Evolutionary conservation across 1,140 invertebrate species (phyloP).

Genomic region (Luehdorfia chinensis): DNA sequence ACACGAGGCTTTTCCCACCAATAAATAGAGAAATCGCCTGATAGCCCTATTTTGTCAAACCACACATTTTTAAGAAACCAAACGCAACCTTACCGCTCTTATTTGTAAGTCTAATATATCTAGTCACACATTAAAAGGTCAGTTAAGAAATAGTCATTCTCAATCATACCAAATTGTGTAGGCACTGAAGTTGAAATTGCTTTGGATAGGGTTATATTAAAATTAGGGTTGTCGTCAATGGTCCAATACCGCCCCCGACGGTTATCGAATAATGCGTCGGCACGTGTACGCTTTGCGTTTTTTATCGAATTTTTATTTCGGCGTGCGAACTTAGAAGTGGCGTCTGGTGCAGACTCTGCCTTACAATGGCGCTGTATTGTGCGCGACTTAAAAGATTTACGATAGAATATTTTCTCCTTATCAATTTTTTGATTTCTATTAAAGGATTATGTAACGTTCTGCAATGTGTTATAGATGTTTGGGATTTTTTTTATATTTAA

Average conservation of each 20-base stretch:
- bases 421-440: slow-evolving; percentile 9
- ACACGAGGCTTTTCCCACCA: slow-evolving; percentile 74
- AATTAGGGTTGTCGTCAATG: slow-evolving; percentile 63
- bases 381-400: slow-evolving; percentile 25
- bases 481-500: too few relatives aligned
- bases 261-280: slow-evolving; percentile 71
- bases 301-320: slow-evolving; percentile 69
- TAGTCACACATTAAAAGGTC: not conserved
- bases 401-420: slow-evolving; percentile 7
- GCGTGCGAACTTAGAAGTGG: slow-evolving; percentile 66
- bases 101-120: slow-evolving; percentile 10
- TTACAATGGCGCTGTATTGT: slow-evolving; percentile 34
- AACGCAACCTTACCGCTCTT: slow-evolving; percentile 11
- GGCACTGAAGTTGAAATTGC: slow-evolving; percentile 24
- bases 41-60: slow-evolving; percentile 45
- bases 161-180: slow-evolving; percentile 17
- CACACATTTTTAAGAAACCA: slow-evolving; percentile 5
- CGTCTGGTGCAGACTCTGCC: slow-evolving; percentile 54
- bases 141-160: not conserved
- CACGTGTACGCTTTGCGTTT: slow-evolving; percentile 57
- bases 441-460: not conserved
- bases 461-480: slow-evolving; percentile 1
- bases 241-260: slow-evolving; percentile 69
- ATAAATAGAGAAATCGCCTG: slow-evolving; percentile 69
- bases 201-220: slow-evolving; percentile 22